Evolutionary conservation across 2,888 invertebrate species (phyloP), one percentile per base, ranked within the genome.

Genomic region (Pristionchus exspectatus): DNA sequence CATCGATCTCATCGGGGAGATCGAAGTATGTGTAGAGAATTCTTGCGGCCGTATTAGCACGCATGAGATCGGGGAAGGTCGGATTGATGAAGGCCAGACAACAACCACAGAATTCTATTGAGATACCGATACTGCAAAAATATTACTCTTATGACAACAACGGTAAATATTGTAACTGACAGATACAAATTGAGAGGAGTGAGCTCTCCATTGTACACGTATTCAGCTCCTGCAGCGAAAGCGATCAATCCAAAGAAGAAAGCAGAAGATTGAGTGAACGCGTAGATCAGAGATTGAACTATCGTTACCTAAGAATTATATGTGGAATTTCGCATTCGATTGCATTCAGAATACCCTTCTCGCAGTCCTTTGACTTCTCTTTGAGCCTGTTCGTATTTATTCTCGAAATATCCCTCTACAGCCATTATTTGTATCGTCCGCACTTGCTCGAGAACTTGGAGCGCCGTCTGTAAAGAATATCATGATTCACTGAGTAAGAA

Each of bases 381-480:
- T 50, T 85, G 84, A n/a, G 84, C 27, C 0, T 90, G 66, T 9
- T 92, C 91, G 90, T 95, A 95, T 81, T 92, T 92, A 3, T 93
- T 91, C 38, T 93, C 92, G 91, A 95, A 95, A 59, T 93, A 92
- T 27, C 92, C 91, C 89, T 95, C 95, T 83, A 94, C 94, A 1
- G 95, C 94, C 74, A 96, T 91, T 56, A 95, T 93, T 54, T 95
- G 95, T 9, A 96, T 95, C 1, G 95, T 95, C 85, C 95, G 91
- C 7, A 95, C 95, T 88, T 95, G 95, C 91, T 95, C 95, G n/a
- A 96, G 94, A n/a, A 95, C 95, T 91, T 96, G 96, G 30, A 95
- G 93, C 18, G 95, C 95, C 44, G 95, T 92, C 91, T 92, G 88
- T 16, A 92, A 90, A 10, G 9, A 44, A 54, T 21, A 7, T 14